These are phyloP conservation scores for Plutella xylostella DNA, from an alignment of 2,888 invertebrate genomes.

Conservation along the genomic window DNA sequence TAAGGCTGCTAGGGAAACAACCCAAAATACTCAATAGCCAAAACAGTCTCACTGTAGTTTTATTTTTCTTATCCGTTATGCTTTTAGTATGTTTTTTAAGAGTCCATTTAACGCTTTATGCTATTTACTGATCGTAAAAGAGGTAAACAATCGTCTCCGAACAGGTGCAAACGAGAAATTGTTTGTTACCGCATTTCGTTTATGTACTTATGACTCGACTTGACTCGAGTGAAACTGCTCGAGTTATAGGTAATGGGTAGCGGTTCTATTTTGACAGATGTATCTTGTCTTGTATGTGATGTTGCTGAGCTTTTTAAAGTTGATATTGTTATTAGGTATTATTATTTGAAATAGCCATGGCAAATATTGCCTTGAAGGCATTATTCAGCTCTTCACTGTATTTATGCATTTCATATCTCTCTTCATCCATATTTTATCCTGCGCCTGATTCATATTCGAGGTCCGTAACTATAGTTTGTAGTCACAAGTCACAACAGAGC, in stretches of 20 bases:
- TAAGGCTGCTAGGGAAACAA: too few relatives aligned
- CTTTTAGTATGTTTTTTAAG: too few relatives aligned
- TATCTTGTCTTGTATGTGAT: constrained; percentile 25
- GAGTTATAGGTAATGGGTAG: too few relatives aligned
- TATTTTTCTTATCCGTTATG: too few relatives aligned
- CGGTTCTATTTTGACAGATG: constrained; percentile 9
- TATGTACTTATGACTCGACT: too few relatives aligned
- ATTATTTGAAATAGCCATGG: constrained; percentile 27
- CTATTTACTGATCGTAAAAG: constrained; percentile 26
- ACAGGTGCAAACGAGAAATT: constrained; percentile 52
- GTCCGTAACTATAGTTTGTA: not conserved
- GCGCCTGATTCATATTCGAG: constrained; percentile 2
- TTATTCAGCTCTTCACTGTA: constrained; percentile 6
- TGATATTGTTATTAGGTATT: constrained; percentile 18
- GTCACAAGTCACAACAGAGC: not conserved
- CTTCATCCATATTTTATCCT: not conserved
- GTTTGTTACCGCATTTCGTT: constrained; percentile 33
- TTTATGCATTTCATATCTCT: not conserved
- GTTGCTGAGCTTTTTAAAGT: constrained; percentile 21
- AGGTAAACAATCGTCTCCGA: constrained; percentile 49
- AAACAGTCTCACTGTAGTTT: too few relatives aligned
- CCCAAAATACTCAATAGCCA: too few relatives aligned
- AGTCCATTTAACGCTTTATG: too few relatives aligned
- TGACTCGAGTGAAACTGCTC: constrained; percentile 17
- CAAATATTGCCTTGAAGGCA: constrained; percentile 19